A percentile compares a stretch with the other conserved stretches of the same genome.
phyloP scores from a whole-genome alignment of 2,888 invertebrate species.

The Dinocampus coccinellae region DNA sequence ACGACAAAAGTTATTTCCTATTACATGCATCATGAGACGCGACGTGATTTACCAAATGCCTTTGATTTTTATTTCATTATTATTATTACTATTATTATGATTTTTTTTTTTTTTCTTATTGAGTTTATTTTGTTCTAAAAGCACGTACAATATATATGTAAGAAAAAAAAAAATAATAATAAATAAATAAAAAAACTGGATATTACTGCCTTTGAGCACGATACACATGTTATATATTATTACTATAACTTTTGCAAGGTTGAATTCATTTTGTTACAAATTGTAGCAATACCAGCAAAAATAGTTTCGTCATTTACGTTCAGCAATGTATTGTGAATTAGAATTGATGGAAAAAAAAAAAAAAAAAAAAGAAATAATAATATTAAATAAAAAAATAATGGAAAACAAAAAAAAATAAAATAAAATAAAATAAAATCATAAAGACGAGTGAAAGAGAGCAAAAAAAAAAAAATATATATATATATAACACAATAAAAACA shows the following conservation, averaged over 20 bases:
- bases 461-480: too few relatives aligned
- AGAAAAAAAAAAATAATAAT: too few relatives aligned
- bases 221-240: constrained; percentile 36
- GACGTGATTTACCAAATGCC: constrained; percentile 53
- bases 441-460: too few relatives aligned
- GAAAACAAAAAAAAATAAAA: not conserved
- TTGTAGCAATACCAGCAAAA: constrained; percentile 37
- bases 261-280: constrained; percentile 45
- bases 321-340: not conserved
- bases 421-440: not conserved
- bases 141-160: constrained; percentile 63
- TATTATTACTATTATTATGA: too few relatives aligned
- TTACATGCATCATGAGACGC: constrained; percentile 47
- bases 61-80: too few relatives aligned
- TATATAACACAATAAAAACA: too few relatives aligned
- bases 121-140: constrained; percentile 62
- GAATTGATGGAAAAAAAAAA: not conserved
- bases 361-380: not conserved
- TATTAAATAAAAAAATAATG: not conserved
- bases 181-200: constrained; percentile 42
- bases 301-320: constrained; percentile 36
- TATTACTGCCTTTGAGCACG: constrained; percentile 54
- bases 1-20: constrained; percentile 31
- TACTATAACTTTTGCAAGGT: constrained; percentile 48
- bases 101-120: constrained; percentile 62